A percentile compares a stretch with the other conserved stretches of the same genome.
These are phyloP conservation scores for Stenurella melanura DNA, from an alignment of 2,888 invertebrate genomes.

Conservation along the genomic window DNA sequence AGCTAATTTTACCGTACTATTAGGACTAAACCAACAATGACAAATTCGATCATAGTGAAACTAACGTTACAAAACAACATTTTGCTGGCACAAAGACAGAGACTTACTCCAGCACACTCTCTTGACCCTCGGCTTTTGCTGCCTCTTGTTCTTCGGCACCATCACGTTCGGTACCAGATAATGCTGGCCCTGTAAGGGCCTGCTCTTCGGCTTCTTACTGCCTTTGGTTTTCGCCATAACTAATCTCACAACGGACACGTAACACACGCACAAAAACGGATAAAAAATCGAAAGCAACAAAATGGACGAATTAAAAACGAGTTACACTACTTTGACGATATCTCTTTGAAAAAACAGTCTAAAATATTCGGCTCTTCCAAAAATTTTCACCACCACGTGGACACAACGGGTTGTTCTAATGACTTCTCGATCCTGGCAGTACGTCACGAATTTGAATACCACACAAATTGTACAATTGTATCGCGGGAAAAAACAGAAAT, in stretches of 20 bases:
- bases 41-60: too few species aligned
- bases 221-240: conserved; percentile 60
- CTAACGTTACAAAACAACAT: too few species aligned
- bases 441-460: conserved; percentile 37
- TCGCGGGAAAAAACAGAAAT: conserved; percentile 15
- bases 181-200: conserved; percentile 35
- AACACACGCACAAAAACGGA: conserved; percentile 29
- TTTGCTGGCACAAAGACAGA: background rate
- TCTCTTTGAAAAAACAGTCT: conserved; percentile 11
- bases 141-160: conserved; percentile 50
- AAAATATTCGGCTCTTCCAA: conserved; percentile 13
- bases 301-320: conserved; percentile 41
- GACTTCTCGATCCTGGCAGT: conserved; percentile 38
- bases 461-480: conserved; percentile 29
- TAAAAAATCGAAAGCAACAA: conserved; percentile 28
- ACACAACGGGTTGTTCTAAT: conserved; percentile 31
- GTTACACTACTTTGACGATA: background rate
- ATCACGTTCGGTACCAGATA: conserved; percentile 41
- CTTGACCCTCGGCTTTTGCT: conserved; percentile 60
- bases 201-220: conserved; percentile 47
- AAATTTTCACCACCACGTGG: conserved; percentile 46
- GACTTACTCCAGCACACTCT: conserved; percentile 68
- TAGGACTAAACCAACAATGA: too few species aligned
- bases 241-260: background rate
- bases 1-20: too few species aligned